Percentiles rank a stretch among this genome's conserved stretches.
phyloP scores from a whole-genome alignment of 64 coral and sea anemone species.

The Hydrozoanthus tunicans region DNA sequence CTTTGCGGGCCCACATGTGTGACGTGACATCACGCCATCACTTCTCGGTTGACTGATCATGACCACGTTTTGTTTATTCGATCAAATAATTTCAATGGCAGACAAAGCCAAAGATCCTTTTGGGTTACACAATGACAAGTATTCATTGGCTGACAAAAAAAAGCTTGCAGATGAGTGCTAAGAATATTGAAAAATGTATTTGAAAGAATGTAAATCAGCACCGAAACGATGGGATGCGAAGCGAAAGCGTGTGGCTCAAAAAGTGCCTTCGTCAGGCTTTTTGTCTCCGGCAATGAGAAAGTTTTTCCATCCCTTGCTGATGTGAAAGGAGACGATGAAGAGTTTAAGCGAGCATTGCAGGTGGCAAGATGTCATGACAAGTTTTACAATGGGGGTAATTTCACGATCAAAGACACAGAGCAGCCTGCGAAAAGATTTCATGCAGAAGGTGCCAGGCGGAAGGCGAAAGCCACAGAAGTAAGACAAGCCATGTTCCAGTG shows the following conservation, averaged over 20 bases:
- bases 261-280: background rate
- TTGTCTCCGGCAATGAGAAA: background rate
- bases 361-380: slow-evolving; percentile 1
- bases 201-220: slow-evolving; percentile 6
- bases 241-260: background rate
- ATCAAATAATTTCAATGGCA: background rate
- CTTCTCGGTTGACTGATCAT: background rate
- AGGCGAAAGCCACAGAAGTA: slow-evolving; percentile 7
- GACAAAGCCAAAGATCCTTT: background rate
- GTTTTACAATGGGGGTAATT: background rate
- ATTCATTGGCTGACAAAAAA: background rate
- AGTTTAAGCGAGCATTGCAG: background rate
- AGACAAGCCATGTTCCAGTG: slow-evolving; percentile 8
- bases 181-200: background rate
- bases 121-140: background rate
- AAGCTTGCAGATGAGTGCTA: background rate
- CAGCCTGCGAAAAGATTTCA: background rate
- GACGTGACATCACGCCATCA: background rate
- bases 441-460: background rate
- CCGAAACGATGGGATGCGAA: slow-evolving; percentile 25
- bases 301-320: slow-evolving; percentile 35
- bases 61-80: background rate
- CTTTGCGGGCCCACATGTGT: background rate
- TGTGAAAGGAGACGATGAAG: background rate
- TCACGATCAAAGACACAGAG: background rate